phyloP scores from a whole-genome alignment of 2,113 vertebrate species.

The Cacatua alba region DNA sequence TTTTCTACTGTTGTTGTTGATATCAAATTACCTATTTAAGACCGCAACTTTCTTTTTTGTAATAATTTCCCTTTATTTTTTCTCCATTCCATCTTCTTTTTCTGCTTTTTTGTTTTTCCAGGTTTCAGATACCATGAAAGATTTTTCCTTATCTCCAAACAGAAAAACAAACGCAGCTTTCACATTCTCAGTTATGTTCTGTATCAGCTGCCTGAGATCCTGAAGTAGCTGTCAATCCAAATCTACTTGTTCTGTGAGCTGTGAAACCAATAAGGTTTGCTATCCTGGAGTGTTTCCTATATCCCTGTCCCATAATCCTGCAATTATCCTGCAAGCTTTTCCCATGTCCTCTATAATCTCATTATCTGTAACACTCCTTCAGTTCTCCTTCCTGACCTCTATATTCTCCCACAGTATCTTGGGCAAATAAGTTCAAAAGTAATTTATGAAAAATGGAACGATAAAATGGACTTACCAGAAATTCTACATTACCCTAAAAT shows the following conservation, averaged over 20 bases:
- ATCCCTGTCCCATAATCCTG: not conserved
- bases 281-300: not conserved
- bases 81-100: not conserved
- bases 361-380: not conserved
- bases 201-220: not conserved
- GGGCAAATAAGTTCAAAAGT: not conserved
- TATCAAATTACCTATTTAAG: not conserved
- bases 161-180: not conserved
- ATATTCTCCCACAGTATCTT: not conserved
- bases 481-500: not conserved
- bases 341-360: not conserved
- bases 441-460: rapidly evolving
- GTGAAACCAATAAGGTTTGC: not conserved
- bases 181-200: not conserved
- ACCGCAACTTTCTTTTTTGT: not conserved
- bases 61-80: not conserved
- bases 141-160: not conserved
- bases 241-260: not conserved
- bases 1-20: not conserved
- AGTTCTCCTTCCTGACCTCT: not conserved
- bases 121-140: not conserved
- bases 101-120: not conserved
- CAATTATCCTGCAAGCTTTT: not conserved
- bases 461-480: not conserved
- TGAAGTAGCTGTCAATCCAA: not conserved